Evolutionary conservation across 2,888 invertebrate genomes (phyloP), one percentile per base, ranked within the genome.

Genomic region (Ormyrus pomaceus): DNA sequence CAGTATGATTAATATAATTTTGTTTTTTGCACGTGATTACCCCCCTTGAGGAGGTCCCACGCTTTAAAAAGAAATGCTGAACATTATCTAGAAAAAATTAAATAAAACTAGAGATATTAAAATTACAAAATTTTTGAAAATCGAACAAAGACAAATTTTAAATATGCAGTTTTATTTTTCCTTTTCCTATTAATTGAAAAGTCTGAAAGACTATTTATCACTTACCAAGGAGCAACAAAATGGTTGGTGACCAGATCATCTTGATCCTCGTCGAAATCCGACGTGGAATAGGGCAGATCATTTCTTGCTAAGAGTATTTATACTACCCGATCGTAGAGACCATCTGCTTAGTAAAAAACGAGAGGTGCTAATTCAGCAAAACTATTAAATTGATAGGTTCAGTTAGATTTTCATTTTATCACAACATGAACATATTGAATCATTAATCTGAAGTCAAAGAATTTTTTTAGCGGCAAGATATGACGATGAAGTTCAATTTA

Each of bases 191-290:
- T 34, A 34, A 34, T 34, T 34, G 34, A 34, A 3, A 34, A 34
- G 2, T 34, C 34, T 34, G 34, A 34, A 34, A 34, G 3, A 34
- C 3, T 34, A 0, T 34, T 34, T 48, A 58, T 53, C 8, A 86
- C 87, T 87, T 84, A 88, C 88, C 86, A 61, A 88, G 84, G 56
- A 87, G 81, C 62, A 87, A 76, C 6, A 87, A 77, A 59, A 87
- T 74, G 46, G 85, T 68, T 46, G 82, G 80, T 51, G 84, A 81
- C 86, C 83, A 84, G 86, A 87, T 85, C 78, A 82, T 85, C 62
- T 66, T 66, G 61, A 66, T 77, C 56, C 56, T 48, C 70, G 46
- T 56, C 11, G 71, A 80, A 61, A 34, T 48, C 62, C 66, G 56
- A 77, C 79, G 69, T 59, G 61, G 81, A 85, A 80, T 86, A 73